Evolutionary conservation across 2,888 invertebrate genomes (phyloP).

Genomic region (Cerceris rybyensis): DNA sequence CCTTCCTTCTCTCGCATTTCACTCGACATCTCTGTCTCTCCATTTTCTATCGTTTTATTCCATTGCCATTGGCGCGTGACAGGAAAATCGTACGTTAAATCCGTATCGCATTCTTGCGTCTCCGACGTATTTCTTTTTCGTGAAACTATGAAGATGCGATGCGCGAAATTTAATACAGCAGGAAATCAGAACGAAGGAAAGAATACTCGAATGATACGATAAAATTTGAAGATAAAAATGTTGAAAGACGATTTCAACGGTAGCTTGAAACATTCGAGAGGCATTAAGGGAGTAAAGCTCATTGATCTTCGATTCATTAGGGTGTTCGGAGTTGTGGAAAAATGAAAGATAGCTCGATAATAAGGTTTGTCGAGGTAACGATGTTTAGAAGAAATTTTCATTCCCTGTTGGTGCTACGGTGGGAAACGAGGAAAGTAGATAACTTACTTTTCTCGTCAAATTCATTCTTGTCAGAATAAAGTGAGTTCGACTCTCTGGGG

Average conservation of each 20-base stretch:
- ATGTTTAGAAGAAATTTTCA: slow-evolving; percentile 56
- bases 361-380: slow-evolving; percentile 46
- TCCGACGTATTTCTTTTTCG: slow-evolving; percentile 23
- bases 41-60: slow-evolving; percentile 45
- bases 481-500: slow-evolving; percentile 63
- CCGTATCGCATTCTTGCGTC: slow-evolving; percentile 30
- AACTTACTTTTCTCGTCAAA: slow-evolving; percentile 67
- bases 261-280: not conserved
- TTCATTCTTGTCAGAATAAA: slow-evolving; percentile 61
- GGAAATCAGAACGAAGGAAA: not conserved
- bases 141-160: slow-evolving; percentile 15
- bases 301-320: slow-evolving; percentile 29
- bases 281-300: not conserved
- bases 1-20: slow-evolving; percentile 30
- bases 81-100: slow-evolving; percentile 45
- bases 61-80: slow-evolving; percentile 56
- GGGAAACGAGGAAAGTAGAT: slow-evolving; percentile 59
- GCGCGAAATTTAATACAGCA: slow-evolving; percentile 10
- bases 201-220: not conserved
- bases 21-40: slow-evolving; percentile 50
- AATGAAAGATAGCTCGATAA: slow-evolving; percentile 30
- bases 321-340: slow-evolving; percentile 40
- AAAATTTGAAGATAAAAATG: not conserved
- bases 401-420: slow-evolving; percentile 33
- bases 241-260: not conserved